Conservation (phyloP, 2,888 invertebrate genomes). For the Cataglyphis altisquamis region DNA sequence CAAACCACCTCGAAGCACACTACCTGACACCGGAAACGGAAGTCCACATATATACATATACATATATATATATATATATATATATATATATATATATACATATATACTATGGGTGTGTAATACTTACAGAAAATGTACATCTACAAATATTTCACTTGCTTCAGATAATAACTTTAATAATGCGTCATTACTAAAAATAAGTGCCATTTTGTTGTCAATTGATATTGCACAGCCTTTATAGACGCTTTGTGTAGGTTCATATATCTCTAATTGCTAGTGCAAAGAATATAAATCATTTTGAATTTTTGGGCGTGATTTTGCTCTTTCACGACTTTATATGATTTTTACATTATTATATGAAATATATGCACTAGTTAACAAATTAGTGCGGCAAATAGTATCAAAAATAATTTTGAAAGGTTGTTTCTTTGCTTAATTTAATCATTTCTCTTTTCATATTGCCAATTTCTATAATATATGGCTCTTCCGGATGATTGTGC, state of each 20-base stretch:
- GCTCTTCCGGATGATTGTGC: not conserved
- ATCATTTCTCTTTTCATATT: not conserved
- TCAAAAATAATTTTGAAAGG: not conserved
- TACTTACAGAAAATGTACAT: not conserved
- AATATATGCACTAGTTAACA: not conserved
- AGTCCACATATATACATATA: no score
- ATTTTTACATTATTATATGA: not conserved
- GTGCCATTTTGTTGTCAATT: not conserved
- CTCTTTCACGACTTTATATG: not conserved
- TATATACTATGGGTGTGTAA: no score
- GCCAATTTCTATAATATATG: not conserved
- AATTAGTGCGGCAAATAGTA: not conserved
- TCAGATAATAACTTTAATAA: not conserved
- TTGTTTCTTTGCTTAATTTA: not conserved
- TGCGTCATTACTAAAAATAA: not conserved
- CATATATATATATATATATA: no score
- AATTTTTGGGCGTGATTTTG: not conserved
- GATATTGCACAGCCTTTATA: not conserved
- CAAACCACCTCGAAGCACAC: no score
- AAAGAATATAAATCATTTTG: not conserved
- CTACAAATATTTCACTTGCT: conserved; percentile 22
- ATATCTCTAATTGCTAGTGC: not conserved
- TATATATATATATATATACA: no score
- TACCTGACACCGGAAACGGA: no score
- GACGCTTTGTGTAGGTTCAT: not conserved